Conservation (phyloP, 2,113 vertebrate genomes). For the Cynopterus brachyotis region DNA sequence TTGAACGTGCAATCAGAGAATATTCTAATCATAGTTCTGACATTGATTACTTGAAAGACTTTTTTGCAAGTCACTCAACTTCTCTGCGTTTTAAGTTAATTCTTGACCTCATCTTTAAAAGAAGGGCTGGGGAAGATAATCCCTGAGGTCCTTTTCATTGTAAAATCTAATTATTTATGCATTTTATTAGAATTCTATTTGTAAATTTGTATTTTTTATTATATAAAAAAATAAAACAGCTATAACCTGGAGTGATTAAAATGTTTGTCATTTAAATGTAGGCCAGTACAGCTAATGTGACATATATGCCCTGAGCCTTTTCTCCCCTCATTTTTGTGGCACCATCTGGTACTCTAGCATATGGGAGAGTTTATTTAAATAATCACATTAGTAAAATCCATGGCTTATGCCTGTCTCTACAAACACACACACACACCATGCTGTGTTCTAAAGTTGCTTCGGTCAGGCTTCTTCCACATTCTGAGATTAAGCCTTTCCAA, state of each 20-base stretch:
- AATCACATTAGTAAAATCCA: constrained; percentile 10
- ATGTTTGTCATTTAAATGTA: constrained; percentile 12
- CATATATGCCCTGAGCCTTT: not conserved
- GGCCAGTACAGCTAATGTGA: constrained; percentile 21
- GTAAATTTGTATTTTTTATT: constrained; percentile 6
- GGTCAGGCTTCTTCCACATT: not conserved
- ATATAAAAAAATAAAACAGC: not conserved
- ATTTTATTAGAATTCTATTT: not conserved
- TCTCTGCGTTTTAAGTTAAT: not conserved
- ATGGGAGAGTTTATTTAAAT: constrained; percentile 52
- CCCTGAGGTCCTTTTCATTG: not conserved
- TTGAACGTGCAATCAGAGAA: not conserved
- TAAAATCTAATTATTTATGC: not conserved
- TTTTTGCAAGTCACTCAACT: not conserved
- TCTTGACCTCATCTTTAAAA: not conserved
- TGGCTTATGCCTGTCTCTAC: not conserved
- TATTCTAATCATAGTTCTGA: not conserved
- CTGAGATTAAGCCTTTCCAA: not conserved
- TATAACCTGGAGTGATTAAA: not conserved
- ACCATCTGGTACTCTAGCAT: constrained; percentile 30
- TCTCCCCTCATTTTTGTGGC: not conserved
- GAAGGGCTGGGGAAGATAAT: not conserved
- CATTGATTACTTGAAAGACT: not conserved
- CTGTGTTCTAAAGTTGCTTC: not conserved
- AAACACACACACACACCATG: not conserved